Base-by-base conservation (phyloP, 2,113 vertebrate species). In the Ammodytes dubius region DNA sequence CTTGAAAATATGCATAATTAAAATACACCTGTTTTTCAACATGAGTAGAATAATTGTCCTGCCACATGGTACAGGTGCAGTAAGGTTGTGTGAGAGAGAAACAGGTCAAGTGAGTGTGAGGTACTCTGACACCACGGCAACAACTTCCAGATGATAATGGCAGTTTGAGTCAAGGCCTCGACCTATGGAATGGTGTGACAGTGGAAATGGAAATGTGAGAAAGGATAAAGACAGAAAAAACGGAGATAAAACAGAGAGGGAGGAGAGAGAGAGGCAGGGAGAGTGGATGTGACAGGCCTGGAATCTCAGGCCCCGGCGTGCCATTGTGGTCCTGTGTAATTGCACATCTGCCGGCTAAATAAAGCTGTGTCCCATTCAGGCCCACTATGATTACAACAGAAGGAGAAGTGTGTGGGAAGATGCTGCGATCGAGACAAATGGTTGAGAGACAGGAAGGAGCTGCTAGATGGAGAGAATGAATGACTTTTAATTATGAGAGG, bases 291-390 rank as follows among this genome's bases (percentile, higher is more conserved):
- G 76, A 84, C 37, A 6, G 52, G 68, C 73, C 57, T 66, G 0
- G 12, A 64, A 42, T 82, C 71, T 74, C 53, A 49, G 27, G 58
- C 70, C 65, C 63, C 67, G 46, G 59, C 78, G 81, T 86, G 87
- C 15, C 77, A 89, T 70, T 90, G 86, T 77, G 90, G 91, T 68
- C 74, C 81, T 42, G 57, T 59, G 60, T 94, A 95, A 95, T 94
- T 93, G 86, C 89, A 93, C 81, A 90, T 91, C 71, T 74, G 68
- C 56, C 70, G 10, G 85, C 92, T 94, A 95, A 92, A 95, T 88
- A 93, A 90, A 92, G 89, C 85, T 52, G 45, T 65, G 9, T 59
- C 79, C 76, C 82, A 83, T 64, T 78, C 63, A 88, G 82, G 83
- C 87, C 77, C 27, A 83, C 75, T 91, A 82, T 92, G 89, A 93